A percentile compares a stretch with the other conserved stretches of the same genome.
These are phyloP conservation scores for Halichoeres trimaculatus DNA, from an alignment of 2,113 vertebrate genomes.

Conservation along the genomic window DNA sequence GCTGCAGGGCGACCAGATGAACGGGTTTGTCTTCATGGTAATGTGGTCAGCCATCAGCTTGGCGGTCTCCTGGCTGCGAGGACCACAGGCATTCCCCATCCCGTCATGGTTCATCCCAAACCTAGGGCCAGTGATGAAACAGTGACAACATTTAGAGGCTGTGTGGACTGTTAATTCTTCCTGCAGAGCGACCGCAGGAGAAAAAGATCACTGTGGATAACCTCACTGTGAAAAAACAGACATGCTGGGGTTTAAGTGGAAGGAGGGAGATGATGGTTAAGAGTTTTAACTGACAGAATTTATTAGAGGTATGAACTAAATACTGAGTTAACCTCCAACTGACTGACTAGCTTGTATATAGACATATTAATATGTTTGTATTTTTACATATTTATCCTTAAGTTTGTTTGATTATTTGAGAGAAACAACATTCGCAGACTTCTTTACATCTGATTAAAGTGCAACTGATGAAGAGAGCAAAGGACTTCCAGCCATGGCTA, in stretches of 20 bases:
- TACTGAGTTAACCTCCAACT: too few relatives aligned
- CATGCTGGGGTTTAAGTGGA: neutral
- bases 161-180: constrained; percentile 13
- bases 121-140: constrained; percentile 78
- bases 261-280: neutral
- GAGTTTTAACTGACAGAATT: neutral
- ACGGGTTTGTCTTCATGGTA: constrained; percentile 99
- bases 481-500: too few relatives aligned
- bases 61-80: constrained; percentile 93
- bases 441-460: too few relatives aligned
- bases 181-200: constrained; percentile 13
- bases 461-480: too few relatives aligned
- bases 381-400: too few relatives aligned
- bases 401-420: too few relatives aligned
- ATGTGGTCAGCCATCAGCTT: constrained; percentile 99
- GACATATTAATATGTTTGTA: too few relatives aligned
- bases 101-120: constrained; percentile 99
- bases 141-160: constrained; percentile 47
- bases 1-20: constrained; percentile 98
- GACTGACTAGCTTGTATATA: too few relatives aligned
- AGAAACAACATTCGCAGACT: too few relatives aligned
- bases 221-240: constrained; percentile 17
- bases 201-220: constrained; percentile 37
- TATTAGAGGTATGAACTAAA: neutral
- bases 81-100: constrained; percentile 94